Percentiles rank a stretch among this genome's conserved stretches.
Conservation (phyloP, 1,140 invertebrate genomes). For the Lanistes nyassanus region DNA sequence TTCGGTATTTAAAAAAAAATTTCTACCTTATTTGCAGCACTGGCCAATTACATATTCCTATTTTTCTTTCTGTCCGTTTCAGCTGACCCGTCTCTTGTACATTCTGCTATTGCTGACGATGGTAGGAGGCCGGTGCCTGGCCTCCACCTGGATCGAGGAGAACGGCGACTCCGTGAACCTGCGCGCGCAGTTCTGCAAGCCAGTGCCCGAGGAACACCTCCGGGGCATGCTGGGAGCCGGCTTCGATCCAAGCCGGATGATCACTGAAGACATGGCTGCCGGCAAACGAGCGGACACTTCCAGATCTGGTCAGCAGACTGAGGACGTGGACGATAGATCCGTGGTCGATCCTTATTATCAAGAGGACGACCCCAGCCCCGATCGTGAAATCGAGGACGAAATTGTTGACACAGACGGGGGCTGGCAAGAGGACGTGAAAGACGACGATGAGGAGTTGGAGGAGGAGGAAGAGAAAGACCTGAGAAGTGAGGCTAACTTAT, state of each 20-base stretch:
- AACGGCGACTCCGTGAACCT: constrained; percentile 35
- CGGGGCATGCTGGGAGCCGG: constrained; percentile 32
- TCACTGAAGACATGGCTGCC: constrained; percentile 29
- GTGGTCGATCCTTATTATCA: constrained; percentile 22
- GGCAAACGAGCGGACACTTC: background rate
- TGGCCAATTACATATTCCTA: too few relatives aligned
- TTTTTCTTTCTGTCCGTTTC: too few relatives aligned
- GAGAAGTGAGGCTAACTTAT: constrained; percentile 19
- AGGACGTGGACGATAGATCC: constrained; percentile 28
- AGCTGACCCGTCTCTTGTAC: constrained; percentile 15
- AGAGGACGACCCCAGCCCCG: constrained; percentile 10
- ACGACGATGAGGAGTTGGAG: constrained; percentile 21
- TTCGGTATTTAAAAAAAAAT: too few relatives aligned
- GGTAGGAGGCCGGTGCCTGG: constrained; percentile 30
- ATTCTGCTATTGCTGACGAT: constrained; percentile 29
- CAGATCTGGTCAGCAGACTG: constrained; percentile 32
- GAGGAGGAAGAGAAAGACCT: constrained; percentile 32
- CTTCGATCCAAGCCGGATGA: constrained; percentile 42
- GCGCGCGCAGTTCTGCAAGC: constrained; percentile 37
- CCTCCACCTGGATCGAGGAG: constrained; percentile 32
- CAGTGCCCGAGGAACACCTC: constrained; percentile 37
- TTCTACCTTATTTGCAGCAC: too few relatives aligned
- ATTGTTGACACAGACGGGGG: constrained; percentile 21
- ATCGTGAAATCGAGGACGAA: constrained; percentile 19
- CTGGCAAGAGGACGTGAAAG: constrained; percentile 2